A percentile compares a stretch with the other conserved stretches of the same genome.
phyloP scores from a whole-genome alignment of 1,140 invertebrate genomes.

The Orussus abietinus region DNA sequence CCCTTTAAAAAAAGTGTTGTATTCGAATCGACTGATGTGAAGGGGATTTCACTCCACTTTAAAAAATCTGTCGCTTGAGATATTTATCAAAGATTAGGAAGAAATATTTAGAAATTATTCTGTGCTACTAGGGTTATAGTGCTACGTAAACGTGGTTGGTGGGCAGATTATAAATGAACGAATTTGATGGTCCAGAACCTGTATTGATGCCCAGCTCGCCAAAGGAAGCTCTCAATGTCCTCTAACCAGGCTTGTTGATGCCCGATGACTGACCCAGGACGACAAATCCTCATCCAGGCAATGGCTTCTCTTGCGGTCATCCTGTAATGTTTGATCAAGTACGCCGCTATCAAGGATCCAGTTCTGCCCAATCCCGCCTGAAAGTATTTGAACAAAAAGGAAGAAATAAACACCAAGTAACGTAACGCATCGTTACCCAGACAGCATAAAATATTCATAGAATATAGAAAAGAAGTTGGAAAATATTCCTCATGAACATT shows the following conservation, averaged over 20 bases:
- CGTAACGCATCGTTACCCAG: too few species aligned
- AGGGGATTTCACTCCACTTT: background rate
- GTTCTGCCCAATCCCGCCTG: slow-evolving; percentile 79
- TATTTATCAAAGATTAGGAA: slow-evolving; percentile 5
- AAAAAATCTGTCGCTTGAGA: slow-evolving; percentile 6
- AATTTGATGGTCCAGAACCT: too few species aligned
- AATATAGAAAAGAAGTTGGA: too few species aligned
- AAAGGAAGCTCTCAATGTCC: slow-evolving; percentile 52
- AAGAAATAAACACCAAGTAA: too few species aligned
- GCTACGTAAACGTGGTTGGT: too few species aligned
- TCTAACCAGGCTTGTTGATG: slow-evolving; percentile 78
- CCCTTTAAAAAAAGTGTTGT: slow-evolving; percentile 5
- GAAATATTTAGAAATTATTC: slow-evolving; percentile 7
- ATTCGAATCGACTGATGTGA: background rate
- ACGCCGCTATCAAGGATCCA: slow-evolving; percentile 77
- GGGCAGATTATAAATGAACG: too few species aligned
- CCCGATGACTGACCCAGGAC: slow-evolving; percentile 80
- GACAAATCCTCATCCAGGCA: slow-evolving; percentile 78
- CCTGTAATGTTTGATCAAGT: slow-evolving; percentile 79
- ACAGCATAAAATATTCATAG: too few species aligned
- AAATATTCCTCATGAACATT: too few species aligned
- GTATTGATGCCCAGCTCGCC: slow-evolving; percentile 49
- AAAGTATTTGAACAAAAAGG: slow-evolving; percentile 9
- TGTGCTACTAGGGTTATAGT: too few species aligned
- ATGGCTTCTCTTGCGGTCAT: slow-evolving; percentile 80